These are phyloP conservation scores for Pongo pygmaeus DNA, from an alignment of 2,113 vertebrate genomes.

Conservation along the genomic window DNA sequence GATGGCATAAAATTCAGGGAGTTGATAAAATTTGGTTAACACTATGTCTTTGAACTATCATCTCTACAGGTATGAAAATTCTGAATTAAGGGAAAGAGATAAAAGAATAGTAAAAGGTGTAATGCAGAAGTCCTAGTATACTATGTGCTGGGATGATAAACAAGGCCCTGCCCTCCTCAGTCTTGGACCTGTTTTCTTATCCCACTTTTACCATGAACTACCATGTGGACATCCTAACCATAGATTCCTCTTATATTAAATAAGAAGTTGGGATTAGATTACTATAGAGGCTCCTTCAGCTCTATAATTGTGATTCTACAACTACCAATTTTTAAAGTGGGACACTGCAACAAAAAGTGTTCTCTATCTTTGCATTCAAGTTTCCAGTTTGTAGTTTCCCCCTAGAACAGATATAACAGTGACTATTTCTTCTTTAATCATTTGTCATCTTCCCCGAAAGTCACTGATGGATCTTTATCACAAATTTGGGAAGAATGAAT, in stretches of 20 bases:
- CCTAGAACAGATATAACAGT: background rate
- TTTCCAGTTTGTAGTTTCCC: background rate
- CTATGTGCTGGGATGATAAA: background rate
- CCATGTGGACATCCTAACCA: conserved; percentile 48
- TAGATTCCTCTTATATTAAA: conserved; percentile 43
- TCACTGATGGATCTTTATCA: background rate
- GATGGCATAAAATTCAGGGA: background rate
- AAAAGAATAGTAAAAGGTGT: background rate
- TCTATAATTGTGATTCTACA: background rate
- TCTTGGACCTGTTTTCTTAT: background rate
- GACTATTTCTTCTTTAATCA: conserved; percentile 33
- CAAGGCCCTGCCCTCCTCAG: background rate
- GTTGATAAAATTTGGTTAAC: conserved; percentile 52
- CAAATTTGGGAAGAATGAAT: background rate
- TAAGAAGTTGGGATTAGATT: background rate
- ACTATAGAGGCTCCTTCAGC: background rate
- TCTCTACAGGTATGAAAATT: background rate
- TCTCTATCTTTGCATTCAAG: background rate
- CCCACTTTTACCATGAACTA: background rate
- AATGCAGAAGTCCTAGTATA: background rate
- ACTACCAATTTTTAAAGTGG: background rate
- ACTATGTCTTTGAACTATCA: background rate
- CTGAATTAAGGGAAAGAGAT: conserved; percentile 18
- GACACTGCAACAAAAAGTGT: background rate
- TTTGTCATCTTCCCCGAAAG: background rate